Evolutionary conservation across 2,888 invertebrate genomes (phyloP), one percentile per base, ranked within the genome.

Genomic region (Lycaena phlaeas): DNA sequence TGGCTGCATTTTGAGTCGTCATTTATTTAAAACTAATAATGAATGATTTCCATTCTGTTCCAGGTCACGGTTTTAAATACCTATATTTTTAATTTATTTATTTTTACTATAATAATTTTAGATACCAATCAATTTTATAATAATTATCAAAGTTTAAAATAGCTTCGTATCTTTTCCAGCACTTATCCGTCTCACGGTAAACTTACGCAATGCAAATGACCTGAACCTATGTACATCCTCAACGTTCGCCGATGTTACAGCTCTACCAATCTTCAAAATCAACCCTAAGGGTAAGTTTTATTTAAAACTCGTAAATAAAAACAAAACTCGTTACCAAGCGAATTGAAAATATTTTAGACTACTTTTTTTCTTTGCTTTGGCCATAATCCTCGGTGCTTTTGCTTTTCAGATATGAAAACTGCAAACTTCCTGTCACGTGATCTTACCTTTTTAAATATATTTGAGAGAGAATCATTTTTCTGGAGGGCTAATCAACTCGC

Each of bases 261-360:
- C 49, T 0, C 48, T 76, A 38, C 79, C 81, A 0, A 49, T 2
- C 4, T 69, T 66, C 49, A 9, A 50, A 3, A 51, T 79, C 9
- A 36, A 55, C 2, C 76, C 81, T 1, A 58, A 63, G 9, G 64
- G 81, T 79, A 49, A 51, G 48, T 48, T n/a, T n/a, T n/a, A n/a
- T n/a, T n/a, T n/a, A n/a, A n/a, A n/a, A n/a, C n/a, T n/a, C n/a
- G n/a, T n/a, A n/a, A n/a, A n/a, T n/a, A n/a, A n/a, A n/a, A n/a
- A n/a, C n/a, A n/a, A n/a, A n/a, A n/a, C n/a, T n/a, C n/a, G n/a
- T n/a, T n/a, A n/a, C n/a, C n/a, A n/a, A n/a, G n/a, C n/a, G n/a
- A n/a, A n/a, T n/a, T n/a, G n/a, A n/a, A n/a, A n/a, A n/a, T n/a
- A n/a, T n/a, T n/a, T n/a, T n/a, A n/a, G n/a, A n/a, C n/a, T n/a